A percentile compares a stretch with the other conserved stretches of the same genome.
phyloP scores from a whole-genome alignment of 2,797 vertebrate genomes.

The Craterocephalus amniculus region DNA sequence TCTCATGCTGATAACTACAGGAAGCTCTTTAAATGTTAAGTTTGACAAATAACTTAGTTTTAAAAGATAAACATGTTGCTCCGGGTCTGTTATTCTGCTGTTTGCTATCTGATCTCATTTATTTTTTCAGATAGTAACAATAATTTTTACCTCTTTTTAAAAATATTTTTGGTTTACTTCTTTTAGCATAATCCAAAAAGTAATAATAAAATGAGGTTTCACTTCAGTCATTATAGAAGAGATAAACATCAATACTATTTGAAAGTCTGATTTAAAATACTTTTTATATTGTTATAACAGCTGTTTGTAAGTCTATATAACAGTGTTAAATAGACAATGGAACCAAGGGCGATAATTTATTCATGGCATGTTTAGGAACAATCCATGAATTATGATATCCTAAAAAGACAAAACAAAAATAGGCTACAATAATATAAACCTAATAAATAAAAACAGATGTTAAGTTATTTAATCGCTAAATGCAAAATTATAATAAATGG shows the following conservation, averaged over 20 bases:
- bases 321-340: neutral
- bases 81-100: neutral
- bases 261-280: neutral
- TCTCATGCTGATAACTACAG: neutral
- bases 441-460: neutral
- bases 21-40: neutral
- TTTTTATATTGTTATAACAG: neutral
- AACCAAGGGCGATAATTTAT: neutral
- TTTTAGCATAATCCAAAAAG: neutral
- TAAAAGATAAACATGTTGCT: neutral
- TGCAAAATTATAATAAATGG: neutral
- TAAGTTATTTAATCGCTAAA: neutral
- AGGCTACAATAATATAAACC: neutral
- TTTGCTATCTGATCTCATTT: neutral
- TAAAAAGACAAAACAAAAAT: neutral
- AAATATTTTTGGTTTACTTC: too few relatives aligned
- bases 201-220: neutral
- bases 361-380: neutral
- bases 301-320: neutral
- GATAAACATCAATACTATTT: neutral
- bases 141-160: neutral
- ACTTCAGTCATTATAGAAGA: neutral
- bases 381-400: neutral
- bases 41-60: neutral
- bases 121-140: neutral